Percentiles rank a stretch among this genome's conserved stretches.
Conservation (phyloP, 2,113 vertebrate genomes). For the Lagopus leucura region DNA sequence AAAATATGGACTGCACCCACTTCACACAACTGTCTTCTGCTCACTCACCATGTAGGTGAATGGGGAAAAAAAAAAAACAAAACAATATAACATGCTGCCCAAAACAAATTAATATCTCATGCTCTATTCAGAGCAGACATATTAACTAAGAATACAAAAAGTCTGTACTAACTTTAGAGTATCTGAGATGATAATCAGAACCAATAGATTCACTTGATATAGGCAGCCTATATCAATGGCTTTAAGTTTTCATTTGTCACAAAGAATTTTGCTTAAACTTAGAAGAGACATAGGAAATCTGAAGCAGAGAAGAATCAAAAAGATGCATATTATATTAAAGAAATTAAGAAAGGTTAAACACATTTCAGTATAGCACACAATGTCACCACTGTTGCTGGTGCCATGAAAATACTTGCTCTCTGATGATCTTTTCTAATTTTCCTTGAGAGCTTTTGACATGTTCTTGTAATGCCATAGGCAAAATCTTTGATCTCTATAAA, state of each 20-base stretch:
- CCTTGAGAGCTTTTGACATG: constrained; percentile 3
- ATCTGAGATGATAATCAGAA: neutral
- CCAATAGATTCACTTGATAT: neutral
- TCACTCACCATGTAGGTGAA: neutral
- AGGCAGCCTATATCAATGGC: neutral
- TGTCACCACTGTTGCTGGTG: neutral
- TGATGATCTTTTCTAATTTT: neutral
- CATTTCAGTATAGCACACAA: neutral
- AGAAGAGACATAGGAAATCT: neutral
- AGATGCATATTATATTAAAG: neutral
- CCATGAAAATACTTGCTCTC: constrained; percentile 5
- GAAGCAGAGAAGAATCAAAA: neutral
- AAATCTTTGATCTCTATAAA: constrained; percentile 24
- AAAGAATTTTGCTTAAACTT: neutral
- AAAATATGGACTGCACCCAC: neutral
- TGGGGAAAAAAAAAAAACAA: neutral
- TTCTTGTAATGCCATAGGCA: constrained; percentile 6
- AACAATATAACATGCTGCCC: neutral
- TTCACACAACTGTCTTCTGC: neutral
- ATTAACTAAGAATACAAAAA: neutral
- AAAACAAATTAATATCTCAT: neutral
- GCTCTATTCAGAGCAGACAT: neutral
- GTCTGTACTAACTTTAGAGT: neutral
- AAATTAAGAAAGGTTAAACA: neutral
- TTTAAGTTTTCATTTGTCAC: neutral